These are phyloP conservation scores for Dicrurus megarhynchus DNA, from an alignment of 2,113 vertebrate species.

Conservation along the genomic window DNA sequence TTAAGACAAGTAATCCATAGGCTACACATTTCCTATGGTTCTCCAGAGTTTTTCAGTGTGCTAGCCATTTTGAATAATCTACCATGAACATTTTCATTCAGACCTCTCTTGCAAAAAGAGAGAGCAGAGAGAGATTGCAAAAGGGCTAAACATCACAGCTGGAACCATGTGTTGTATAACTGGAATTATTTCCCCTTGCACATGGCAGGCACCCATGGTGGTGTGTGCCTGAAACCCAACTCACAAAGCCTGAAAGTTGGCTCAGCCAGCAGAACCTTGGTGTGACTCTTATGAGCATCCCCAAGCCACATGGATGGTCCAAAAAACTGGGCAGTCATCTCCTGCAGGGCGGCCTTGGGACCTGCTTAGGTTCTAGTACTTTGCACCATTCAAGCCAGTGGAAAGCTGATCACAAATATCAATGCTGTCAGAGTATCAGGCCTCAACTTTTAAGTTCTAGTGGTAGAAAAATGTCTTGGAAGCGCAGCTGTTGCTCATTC, in stretches of 20 bases:
- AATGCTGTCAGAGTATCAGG: not conserved
- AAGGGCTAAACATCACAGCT: not conserved
- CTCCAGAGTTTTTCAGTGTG: not conserved
- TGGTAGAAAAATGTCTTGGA: not conserved
- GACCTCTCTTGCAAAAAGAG: not conserved
- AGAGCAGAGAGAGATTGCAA: not conserved
- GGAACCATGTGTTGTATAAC: accelerated
- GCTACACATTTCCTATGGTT: not conserved
- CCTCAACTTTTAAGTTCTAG: not conserved
- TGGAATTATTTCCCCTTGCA: not conserved
- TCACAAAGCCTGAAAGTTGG: not conserved
- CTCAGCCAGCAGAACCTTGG: not conserved
- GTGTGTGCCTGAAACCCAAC: accelerated
- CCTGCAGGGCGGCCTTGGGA: accelerated
- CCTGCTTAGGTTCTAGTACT: not conserved
- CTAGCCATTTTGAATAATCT: not conserved
- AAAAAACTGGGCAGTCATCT: not conserved
- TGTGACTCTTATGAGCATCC: accelerated
- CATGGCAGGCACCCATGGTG: too few relatives aligned
- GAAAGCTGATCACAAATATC: not conserved
- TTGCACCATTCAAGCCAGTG: not conserved
- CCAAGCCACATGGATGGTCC: accelerated
- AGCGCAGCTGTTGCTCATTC: not conserved
- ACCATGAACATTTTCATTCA: not conserved
- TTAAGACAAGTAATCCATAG: not conserved